A percentile compares a stretch with the other conserved stretches of the same genome.
Evolutionary conservation across 2,888 invertebrate species (phyloP).

Genomic region (Troides oblongomaculatus): DNA sequence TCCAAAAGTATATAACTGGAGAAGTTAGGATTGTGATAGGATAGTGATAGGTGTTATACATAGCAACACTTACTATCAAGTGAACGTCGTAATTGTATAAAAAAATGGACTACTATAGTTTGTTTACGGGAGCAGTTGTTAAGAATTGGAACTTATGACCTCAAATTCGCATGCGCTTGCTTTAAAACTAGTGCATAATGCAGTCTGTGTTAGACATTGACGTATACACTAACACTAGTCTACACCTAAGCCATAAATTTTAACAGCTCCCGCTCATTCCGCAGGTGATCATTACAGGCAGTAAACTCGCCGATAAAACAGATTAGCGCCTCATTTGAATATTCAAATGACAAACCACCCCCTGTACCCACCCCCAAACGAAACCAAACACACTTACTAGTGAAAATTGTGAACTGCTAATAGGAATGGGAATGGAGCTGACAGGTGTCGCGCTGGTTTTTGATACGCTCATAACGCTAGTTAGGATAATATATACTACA

Average conservation of each 20-base stretch:
- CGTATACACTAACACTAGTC: conserved; percentile 11
- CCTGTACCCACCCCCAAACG: background rate
- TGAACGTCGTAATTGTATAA: no score
- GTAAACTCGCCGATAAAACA: conserved; percentile 75
- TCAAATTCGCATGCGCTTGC: background rate
- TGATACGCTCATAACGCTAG: no score
- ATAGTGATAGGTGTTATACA: no score
- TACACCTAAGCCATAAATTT: conserved; percentile 26
- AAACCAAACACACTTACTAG: conserved; percentile 12
- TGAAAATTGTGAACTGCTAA: conserved; percentile 29
- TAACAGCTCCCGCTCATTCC: conserved; percentile 35
- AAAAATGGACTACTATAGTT: no score
- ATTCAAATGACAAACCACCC: conserved; percentile 51
- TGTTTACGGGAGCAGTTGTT: no score
- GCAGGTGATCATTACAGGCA: conserved; percentile 68
- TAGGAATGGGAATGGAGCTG: conserved; percentile 18
- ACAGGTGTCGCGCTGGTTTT: conserved; percentile 8
- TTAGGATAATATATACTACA: no score
- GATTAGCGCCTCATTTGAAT: conserved; percentile 70
- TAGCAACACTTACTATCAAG: no score
- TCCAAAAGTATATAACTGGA: no score
- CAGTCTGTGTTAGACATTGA: background rate
- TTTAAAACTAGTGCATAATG: conserved; percentile 4
- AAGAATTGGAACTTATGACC: no score
- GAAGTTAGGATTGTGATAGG: no score